Percentiles rank a stretch among this genome's conserved stretches.
These are phyloP conservation scores for Melieria crassipennis DNA, from an alignment of 2,888 invertebrate species.

Conservation along the genomic window DNA sequence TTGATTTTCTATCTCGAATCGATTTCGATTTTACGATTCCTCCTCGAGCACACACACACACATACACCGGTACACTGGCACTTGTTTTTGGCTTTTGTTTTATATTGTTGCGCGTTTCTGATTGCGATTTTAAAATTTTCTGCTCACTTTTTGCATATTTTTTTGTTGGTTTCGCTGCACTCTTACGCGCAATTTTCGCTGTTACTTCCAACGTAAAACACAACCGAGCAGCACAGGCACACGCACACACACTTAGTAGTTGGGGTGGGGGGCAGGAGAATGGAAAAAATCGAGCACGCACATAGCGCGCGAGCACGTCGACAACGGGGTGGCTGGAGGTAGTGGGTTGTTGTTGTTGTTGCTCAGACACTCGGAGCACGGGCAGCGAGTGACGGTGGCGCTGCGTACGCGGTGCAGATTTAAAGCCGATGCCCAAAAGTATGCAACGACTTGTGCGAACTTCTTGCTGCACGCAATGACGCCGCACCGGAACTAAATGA, in stretches of 20 bases:
- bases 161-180: slow-evolving; percentile 1
- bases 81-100: slow-evolving; percentile 3
- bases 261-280: neutral
- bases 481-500: neutral
- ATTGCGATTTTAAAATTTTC: neutral
- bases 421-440: slow-evolving; percentile 13
- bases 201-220: neutral
- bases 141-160: neutral
- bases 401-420: neutral
- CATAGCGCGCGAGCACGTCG: neutral
- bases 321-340: neutral
- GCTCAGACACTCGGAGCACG: too few relatives aligned
- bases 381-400: too few relatives aligned
- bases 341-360: too few relatives aligned
- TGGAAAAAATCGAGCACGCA: too few relatives aligned
- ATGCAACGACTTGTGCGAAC: slow-evolving; percentile 8
- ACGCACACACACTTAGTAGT: neutral
- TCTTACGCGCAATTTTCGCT: too few relatives aligned
- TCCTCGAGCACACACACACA: neutral
- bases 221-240: slow-evolving; percentile 5
- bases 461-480: neutral
- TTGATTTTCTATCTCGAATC: neutral
- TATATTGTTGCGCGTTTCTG: neutral
- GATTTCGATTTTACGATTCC: slow-evolving; percentile 13
- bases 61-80: too few relatives aligned